Percentiles rank a stretch among this genome's conserved stretches.
These are phyloP conservation scores for Nerophis lumbriciformis DNA, from an alignment of 2,113 vertebrate species.

Conservation along the genomic window DNA sequence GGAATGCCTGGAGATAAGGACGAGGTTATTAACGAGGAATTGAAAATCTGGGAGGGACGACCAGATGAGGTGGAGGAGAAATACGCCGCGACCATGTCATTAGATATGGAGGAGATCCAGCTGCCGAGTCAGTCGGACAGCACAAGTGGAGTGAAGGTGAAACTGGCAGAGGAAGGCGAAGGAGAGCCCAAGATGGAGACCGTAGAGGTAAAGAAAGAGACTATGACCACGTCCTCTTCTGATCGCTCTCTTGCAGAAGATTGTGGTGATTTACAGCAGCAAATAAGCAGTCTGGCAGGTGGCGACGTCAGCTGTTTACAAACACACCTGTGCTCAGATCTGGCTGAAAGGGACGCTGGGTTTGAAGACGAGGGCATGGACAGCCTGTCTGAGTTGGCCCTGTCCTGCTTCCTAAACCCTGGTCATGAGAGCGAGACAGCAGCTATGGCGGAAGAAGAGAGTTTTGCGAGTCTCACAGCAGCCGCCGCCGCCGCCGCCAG, in stretches of 20 bases:
- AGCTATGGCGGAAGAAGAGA: slow-evolving; percentile 49
- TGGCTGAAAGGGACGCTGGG: slow-evolving; percentile 24
- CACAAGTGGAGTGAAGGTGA: slow-evolving; percentile 55
- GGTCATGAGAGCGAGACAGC: slow-evolving; percentile 41
- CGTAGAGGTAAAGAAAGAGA: slow-evolving; percentile 83
- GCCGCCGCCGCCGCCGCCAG: slow-evolving; percentile 75
- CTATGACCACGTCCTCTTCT: slow-evolving; percentile 79
- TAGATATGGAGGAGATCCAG: slow-evolving; percentile 80
- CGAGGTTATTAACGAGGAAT: slow-evolving; percentile 50
- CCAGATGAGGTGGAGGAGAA: slow-evolving; percentile 46
- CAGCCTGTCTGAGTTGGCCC: slow-evolving; percentile 55
- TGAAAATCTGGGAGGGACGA: slow-evolving; percentile 65
- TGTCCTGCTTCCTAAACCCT: slow-evolving; percentile 65
- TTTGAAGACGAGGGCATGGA: slow-evolving; percentile 49
- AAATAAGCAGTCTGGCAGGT: slow-evolving; percentile 8
- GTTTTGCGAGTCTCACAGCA: slow-evolving; percentile 49
- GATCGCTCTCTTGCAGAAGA: slow-evolving; percentile 30
- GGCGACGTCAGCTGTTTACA: slow-evolving; percentile 20
- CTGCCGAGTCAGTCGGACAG: slow-evolving; percentile 87
- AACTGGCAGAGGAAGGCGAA: slow-evolving; percentile 63
- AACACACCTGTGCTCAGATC: slow-evolving; percentile 34
- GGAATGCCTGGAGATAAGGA: slow-evolving; percentile 71
- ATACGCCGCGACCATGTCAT: slow-evolving; percentile 44
- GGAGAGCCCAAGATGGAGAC: slow-evolving; percentile 71
- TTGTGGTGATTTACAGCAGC: slow-evolving; percentile 58